Evolutionary conservation across 2,113 vertebrate genomes (phyloP).

Genomic region (Telmatochromis sp.): DNA sequence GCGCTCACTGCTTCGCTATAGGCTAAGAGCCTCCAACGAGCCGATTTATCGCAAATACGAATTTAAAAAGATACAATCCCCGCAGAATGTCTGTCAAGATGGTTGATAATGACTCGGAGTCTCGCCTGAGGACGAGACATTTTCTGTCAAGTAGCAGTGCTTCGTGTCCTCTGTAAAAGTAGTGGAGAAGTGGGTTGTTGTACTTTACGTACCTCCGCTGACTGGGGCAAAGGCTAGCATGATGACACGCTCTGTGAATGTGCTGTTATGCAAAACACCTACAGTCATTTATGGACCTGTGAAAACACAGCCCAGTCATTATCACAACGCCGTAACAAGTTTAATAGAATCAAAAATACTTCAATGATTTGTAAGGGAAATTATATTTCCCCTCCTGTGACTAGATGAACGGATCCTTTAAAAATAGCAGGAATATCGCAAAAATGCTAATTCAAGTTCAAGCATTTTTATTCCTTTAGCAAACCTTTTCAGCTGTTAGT

Average conservation of each 20-base stretch:
- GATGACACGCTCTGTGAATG: not conserved
- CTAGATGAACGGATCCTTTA: not conserved
- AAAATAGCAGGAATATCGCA: not conserved
- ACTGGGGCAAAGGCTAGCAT: not conserved
- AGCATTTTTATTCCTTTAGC: not conserved
- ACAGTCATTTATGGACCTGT: not conserved
- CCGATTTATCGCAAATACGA: not conserved
- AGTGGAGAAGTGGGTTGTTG: not conserved
- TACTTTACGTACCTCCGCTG: not conserved
- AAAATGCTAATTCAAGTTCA: not conserved
- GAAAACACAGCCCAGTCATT: fast-evolving
- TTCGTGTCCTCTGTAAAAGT: not conserved
- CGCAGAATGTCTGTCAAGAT: conserved; percentile 44
- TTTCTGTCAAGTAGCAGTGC: not conserved
- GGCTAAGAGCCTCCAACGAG: not conserved
- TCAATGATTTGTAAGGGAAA: not conserved
- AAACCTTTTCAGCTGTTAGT: not conserved
- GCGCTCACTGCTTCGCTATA: not conserved
- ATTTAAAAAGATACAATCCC: conserved; percentile 65
- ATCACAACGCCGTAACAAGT: not conserved
- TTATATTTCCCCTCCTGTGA: not conserved
- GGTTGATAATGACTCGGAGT: conserved; percentile 55
- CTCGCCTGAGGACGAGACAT: conserved; percentile 66
- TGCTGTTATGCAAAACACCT: not conserved
- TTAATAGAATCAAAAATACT: not conserved